Evolutionary conservation across 2,888 invertebrate species (phyloP).

Genomic region (Trachelus tabidus): DNA sequence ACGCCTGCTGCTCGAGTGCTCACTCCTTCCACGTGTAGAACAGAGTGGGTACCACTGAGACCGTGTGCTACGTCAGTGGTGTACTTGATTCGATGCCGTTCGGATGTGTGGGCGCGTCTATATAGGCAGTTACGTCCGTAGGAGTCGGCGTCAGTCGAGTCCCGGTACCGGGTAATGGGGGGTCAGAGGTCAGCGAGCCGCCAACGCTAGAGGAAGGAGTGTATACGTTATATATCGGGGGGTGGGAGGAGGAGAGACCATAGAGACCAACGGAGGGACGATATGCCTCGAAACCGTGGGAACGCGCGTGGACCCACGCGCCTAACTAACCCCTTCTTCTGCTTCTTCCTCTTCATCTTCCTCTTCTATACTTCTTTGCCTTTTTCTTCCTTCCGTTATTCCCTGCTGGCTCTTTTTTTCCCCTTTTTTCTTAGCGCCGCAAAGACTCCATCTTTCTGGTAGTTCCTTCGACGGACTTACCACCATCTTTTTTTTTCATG

Average conservation of each 20-base stretch:
- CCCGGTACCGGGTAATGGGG: constrained; percentile 63
- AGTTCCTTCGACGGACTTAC: not conserved
- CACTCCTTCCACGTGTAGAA: not conserved
- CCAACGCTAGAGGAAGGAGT: constrained; percentile 57
- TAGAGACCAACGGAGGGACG: constrained; percentile 46
- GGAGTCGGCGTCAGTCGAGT: constrained; percentile 62
- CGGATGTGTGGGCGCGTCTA: constrained; percentile 17
- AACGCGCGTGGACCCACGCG: constrained; percentile 64
- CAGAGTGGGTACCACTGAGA: not conserved
- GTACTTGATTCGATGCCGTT: not conserved
- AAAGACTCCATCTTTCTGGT: not conserved
- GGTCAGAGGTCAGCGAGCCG: constrained; percentile 64
- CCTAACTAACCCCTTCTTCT: constrained; percentile 58
- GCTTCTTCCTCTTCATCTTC: constrained; percentile 22
- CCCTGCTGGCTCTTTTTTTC: constrained; percentile 4
- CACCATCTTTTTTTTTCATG: constrained; percentile 12
- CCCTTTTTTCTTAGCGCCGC: not conserved
- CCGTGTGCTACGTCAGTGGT: not conserved
- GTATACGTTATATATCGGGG: constrained; percentile 42
- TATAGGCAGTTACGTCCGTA: constrained; percentile 8
- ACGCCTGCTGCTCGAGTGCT: not conserved
- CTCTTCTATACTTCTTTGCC: constrained; percentile 19
- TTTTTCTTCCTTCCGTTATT: constrained; percentile 11
- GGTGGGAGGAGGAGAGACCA: constrained; percentile 11
- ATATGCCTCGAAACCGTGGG: constrained; percentile 64